Evolutionary conservation across 53 echinoderm and acorn worm species (phyloP).

Genomic region (Luidia sarsii): DNA sequence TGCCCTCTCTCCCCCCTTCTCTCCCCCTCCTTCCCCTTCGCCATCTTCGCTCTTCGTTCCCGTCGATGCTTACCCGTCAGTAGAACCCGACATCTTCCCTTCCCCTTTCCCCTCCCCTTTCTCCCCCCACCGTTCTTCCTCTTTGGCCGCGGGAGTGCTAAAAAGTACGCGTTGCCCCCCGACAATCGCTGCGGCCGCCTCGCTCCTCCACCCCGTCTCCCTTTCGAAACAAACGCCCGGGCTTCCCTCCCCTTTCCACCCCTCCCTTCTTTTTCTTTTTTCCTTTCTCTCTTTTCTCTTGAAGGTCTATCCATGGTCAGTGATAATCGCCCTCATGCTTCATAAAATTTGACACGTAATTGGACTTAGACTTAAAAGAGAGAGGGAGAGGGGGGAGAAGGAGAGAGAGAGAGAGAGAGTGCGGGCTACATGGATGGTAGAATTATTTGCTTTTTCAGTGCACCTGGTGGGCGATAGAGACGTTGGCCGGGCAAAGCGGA

Average conservation of each 20-base stretch:
- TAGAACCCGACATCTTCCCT: not conserved
- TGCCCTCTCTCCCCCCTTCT: not conserved
- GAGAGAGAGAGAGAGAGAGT: not conserved
- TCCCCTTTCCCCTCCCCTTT: not conserved
- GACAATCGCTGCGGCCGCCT: not conserved
- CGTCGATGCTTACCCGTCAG: no score
- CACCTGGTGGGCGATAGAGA: conserved; percentile 46
- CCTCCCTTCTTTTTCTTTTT: no score
- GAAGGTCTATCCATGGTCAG: conserved; percentile 50
- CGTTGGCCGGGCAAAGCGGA: no score
- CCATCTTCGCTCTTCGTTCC: no score
- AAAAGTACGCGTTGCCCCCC: conserved; percentile 42
- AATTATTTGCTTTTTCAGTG: not conserved
- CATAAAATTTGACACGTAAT: conserved; percentile 54
- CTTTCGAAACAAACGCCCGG: no score
- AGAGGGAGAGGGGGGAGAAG: not conserved
- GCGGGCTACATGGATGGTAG: no score
- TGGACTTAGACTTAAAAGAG: conserved; percentile 27
- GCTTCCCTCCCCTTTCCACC: not conserved
- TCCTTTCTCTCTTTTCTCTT: no score
- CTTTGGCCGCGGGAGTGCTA: not conserved
- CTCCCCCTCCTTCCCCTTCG: not conserved
- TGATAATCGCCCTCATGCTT: conserved; percentile 50
- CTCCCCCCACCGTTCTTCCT: not conserved
- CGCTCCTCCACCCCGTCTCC: no score